Evolutionary conservation across 2,113 vertebrate species (phyloP).

Genomic region (Malurus melanocephalus): DNA sequence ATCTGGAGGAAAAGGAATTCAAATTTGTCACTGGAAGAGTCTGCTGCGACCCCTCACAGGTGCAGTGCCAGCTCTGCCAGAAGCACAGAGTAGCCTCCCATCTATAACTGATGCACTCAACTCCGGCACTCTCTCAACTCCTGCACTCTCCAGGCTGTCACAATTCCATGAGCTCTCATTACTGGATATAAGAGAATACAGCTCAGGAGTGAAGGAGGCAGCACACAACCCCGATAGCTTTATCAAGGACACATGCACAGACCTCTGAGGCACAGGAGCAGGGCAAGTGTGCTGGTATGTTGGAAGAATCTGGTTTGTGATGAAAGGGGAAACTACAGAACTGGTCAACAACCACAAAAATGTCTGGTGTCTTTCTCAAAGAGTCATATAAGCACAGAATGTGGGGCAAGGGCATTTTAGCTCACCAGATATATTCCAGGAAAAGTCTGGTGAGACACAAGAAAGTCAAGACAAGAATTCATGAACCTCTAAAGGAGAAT

Average conservation of each 20-base stretch:
- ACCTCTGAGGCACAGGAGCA: fast-evolving
- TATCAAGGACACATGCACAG: neutral
- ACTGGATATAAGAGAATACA: neutral
- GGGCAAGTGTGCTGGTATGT: neutral
- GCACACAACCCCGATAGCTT: fast-evolving
- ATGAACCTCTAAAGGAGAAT: neutral
- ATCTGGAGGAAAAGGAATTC: neutral
- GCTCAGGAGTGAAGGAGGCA: neutral
- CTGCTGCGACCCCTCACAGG: fast-evolving
- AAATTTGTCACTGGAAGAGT: neutral
- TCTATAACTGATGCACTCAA: neutral
- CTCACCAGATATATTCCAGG: neutral
- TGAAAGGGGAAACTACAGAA: neutral
- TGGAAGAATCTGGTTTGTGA: neutral
- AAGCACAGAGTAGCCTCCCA: neutral
- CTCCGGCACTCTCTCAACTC: neutral
- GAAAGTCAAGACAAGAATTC: neutral
- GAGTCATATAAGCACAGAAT: neutral
- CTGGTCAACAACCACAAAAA: neutral
- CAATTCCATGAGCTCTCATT: neutral
- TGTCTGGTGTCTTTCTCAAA: neutral
- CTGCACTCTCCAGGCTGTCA: neutral
- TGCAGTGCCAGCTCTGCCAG: neutral
- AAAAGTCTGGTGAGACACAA: neutral
- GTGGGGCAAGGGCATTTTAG: fast-evolving